Conservation (phyloP, 2,797 vertebrate species). For the Ataeniobius toweri region DNA sequence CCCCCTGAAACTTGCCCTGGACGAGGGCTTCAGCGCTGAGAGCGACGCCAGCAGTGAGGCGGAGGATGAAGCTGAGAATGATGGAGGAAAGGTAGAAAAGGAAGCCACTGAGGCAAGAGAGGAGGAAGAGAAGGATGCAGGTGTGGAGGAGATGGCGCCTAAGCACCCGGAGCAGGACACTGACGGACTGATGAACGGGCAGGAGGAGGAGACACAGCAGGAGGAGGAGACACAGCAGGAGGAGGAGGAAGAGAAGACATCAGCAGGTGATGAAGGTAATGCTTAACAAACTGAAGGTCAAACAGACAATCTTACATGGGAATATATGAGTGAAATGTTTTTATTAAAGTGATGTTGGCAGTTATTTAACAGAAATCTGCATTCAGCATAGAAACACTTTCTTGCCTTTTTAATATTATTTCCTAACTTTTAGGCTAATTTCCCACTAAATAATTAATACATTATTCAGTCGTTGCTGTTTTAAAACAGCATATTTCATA, state of each 20-base stretch:
- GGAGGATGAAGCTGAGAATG: slow-evolving; percentile 83
- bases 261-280: slow-evolving; percentile 44
- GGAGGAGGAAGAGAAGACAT: slow-evolving; percentile 41
- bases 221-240: slow-evolving; percentile 31
- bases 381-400: background rate
- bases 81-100: slow-evolving; percentile 51
- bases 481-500: background rate
- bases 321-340: background rate
- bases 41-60: slow-evolving; percentile 90
- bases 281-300: background rate
- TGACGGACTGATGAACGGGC: slow-evolving; percentile 37
- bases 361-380: no score
- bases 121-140: slow-evolving; percentile 11
- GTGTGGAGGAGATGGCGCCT: slow-evolving; percentile 28
- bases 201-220: slow-evolving; percentile 26
- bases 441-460: background rate
- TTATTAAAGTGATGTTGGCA: background rate
- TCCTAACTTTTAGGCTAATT: background rate
- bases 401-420: background rate
- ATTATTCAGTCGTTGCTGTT: background rate
- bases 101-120: slow-evolving; percentile 36
- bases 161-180: slow-evolving; percentile 26
- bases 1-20: slow-evolving; percentile 89
- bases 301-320: background rate
- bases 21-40: slow-evolving; percentile 89